Conservation (phyloP, 2,888 invertebrate genomes). For the Cantharis flavilabris region DNA sequence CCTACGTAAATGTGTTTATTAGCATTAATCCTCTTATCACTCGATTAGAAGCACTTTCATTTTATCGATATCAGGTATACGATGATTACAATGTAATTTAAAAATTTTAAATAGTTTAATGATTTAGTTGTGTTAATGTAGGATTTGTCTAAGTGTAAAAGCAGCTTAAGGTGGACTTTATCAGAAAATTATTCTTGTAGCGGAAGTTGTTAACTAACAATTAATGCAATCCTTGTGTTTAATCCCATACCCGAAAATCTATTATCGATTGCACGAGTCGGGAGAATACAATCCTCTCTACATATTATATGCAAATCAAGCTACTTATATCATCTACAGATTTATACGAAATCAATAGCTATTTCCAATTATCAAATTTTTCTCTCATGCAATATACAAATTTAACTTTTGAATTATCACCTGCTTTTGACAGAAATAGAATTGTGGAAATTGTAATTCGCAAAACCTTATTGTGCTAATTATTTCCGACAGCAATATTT, state of each 20-base stretch:
- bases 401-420: background rate
- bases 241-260: background rate
- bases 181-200: background rate
- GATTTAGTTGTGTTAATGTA: constrained; percentile 1
- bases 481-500: background rate
- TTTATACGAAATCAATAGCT: background rate
- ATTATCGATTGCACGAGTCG: background rate
- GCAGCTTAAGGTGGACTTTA: background rate
- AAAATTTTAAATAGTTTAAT: constrained; percentile 2
- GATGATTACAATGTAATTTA: background rate
- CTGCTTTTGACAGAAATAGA: background rate
- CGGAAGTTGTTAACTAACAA: background rate
- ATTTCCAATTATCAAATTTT: background rate
- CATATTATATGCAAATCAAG: background rate
- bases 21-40: background rate
- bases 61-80: background rate
- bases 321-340: background rate
- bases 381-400: background rate
- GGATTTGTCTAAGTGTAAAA: background rate
- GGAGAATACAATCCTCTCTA: background rate
- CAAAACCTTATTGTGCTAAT: background rate
- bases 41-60: background rate
- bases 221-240: background rate
- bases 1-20: background rate
- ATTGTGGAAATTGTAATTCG: background rate